phyloP scores from a whole-genome alignment of 2,888 invertebrate genomes.

The Drosophila tanythrix region DNA sequence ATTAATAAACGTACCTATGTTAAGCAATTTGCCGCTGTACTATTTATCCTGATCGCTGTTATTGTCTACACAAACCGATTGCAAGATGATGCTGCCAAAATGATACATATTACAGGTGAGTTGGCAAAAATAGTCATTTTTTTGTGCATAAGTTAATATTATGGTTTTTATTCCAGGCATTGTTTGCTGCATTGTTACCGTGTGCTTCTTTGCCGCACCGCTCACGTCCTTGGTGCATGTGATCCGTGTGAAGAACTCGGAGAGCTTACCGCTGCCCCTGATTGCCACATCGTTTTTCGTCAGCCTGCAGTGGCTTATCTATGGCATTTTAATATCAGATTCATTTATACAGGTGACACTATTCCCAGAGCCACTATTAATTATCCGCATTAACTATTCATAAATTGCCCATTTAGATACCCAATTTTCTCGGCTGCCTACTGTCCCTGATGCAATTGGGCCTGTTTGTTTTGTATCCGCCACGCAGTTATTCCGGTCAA shows the following conservation, averaged over 20 bases:
- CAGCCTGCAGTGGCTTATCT: slow-evolving; percentile 93
- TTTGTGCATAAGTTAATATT: not conserved
- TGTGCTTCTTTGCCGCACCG: slow-evolving; percentile 93
- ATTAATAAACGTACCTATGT: slow-evolving; percentile 89
- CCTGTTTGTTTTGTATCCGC: slow-evolving; percentile 90
- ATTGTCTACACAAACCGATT: slow-evolving; percentile 87
- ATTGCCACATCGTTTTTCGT: slow-evolving; percentile 93
- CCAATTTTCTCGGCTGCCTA: slow-evolving; percentile 92
- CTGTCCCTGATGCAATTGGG: slow-evolving; percentile 89
- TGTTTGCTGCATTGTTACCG: slow-evolving; percentile 90
- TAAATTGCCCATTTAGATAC: slow-evolving; percentile 86
- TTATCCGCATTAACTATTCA: slow-evolving; percentile 1
- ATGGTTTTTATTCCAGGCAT: slow-evolving; percentile 85
- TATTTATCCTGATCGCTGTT: slow-evolving; percentile 86
- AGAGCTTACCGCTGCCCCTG: slow-evolving; percentile 94
- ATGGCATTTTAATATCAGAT: slow-evolving; percentile 92
- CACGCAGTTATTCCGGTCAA: slow-evolving; percentile 83
- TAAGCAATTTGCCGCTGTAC: slow-evolving; percentile 87
- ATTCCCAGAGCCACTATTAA: slow-evolving; percentile 18
- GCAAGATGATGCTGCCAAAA: slow-evolving; percentile 85
- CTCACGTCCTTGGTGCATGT: slow-evolving; percentile 92
- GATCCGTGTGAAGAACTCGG: slow-evolving; percentile 91
- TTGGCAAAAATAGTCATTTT: not conserved
- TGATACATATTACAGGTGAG: slow-evolving; percentile 88
- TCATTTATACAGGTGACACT: slow-evolving; percentile 90